Base-by-base conservation (phyloP, 2,113 vertebrate species). In the Pao palembangensis region DNA sequence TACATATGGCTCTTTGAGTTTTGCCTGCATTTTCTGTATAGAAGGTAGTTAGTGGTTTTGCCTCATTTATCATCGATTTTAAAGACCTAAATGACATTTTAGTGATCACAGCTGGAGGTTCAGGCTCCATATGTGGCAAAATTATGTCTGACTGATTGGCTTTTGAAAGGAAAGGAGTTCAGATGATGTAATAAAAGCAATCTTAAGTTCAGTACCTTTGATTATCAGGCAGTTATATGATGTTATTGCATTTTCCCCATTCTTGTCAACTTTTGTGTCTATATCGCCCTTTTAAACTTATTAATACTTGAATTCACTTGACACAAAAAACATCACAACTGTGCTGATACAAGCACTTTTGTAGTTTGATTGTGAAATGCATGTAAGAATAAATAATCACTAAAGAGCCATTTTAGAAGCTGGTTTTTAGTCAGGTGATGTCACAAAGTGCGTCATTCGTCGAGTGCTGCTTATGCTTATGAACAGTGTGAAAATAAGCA, bases 271-370 rank as follows among this genome's bases (percentile, higher is more conserved):
- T 11, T 75, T 48, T 34, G 28, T 64, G 47, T 59, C 21, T 20
- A 6, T 75, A 66, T 34, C 61, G 38, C 54, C 64, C 28, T 20
- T 55, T 64, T 20, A n/a, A 62, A 5, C 59, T 15, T 8, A 55
- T 44, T 43, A 57, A 63, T 58, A 66, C 60, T 72, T 80, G 62
- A 64, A 74, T 19, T 20, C 10, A 19, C 71, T 71, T 58, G 14
- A 67, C 25, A 23, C 13, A 47, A 8, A 51, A 28, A 46, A 34
- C 48, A 2, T 4, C 6, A 38, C 34, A 38, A 11, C 11, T 38
- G 34, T 38, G 34, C 2, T 38, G 34, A 38, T 38, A 12, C 34
- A 12, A 38, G 34, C 34, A 38, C 34, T 12, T 12, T 38, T 51
- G 5, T 16, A n/a, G 44, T 17, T 16, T 47, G 43, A 44, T 17